These are phyloP conservation scores for Protosalanx chinensis DNA, from an alignment of 2,797 vertebrate species.

Conservation along the genomic window DNA sequence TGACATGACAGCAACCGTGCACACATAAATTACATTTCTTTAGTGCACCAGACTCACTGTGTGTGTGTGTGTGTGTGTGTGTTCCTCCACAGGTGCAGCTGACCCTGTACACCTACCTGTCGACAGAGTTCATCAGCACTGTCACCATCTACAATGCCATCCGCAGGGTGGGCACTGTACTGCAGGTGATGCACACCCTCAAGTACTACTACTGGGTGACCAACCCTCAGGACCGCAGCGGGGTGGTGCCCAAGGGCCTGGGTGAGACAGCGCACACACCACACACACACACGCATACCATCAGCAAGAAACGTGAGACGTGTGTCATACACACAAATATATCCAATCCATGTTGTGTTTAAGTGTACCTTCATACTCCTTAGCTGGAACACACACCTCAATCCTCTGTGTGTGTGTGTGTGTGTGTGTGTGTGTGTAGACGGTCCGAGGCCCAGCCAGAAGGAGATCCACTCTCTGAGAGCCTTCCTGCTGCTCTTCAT, in stretches of 20 bases:
- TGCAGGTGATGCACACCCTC: conserved; percentile 93
- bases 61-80: conserved; percentile 12
- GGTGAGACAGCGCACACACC: conserved; percentile 67
- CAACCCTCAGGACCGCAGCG: conserved; percentile 94
- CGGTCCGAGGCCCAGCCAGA: conserved; percentile 88
- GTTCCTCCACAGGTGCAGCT: conserved; percentile 81
- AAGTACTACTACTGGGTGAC: conserved; percentile 97
- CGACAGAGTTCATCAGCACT: conserved; percentile 94
- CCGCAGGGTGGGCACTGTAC: conserved; percentile 91
- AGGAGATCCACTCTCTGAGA: conserved; percentile 88
- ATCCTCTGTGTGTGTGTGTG: background rate
- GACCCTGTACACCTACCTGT: conserved; percentile 90
- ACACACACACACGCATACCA: background rate
- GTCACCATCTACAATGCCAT: conserved; percentile 95
- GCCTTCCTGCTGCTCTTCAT: conserved; percentile 92
- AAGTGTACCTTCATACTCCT: background rate
- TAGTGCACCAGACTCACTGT: conserved; percentile 1
- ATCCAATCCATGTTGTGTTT: too few relatives aligned
- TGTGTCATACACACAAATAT: background rate
- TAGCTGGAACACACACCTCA: background rate
- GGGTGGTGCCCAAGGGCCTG: conserved; percentile 86
- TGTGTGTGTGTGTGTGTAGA: conserved; percentile 67
- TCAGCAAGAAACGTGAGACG: too few relatives aligned
- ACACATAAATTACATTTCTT: conserved; percentile 17
- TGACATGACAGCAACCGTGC: background rate